A percentile compares a stretch with the other conserved stretches of the same genome.
phyloP scores from a whole-genome alignment of 2,797 vertebrate genomes.

The Limosa lapponica region DNA sequence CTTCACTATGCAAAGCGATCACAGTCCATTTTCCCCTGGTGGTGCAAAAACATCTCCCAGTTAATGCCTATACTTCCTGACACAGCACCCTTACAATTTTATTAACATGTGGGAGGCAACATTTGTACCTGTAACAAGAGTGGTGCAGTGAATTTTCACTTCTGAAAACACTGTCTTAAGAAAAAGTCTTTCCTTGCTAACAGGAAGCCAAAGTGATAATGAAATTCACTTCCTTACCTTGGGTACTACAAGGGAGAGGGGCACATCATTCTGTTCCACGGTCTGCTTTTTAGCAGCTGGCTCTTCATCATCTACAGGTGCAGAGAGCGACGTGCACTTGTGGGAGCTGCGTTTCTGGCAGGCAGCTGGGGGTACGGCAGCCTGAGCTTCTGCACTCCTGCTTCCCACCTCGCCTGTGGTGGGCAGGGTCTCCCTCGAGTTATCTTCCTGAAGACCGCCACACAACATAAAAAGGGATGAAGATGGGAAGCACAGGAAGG shows the following conservation, averaged over 20 bases:
- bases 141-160: neutral
- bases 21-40: neutral
- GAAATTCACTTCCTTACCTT: slow-evolving; percentile 71
- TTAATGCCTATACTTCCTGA: neutral
- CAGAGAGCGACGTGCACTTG: neutral
- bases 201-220: neutral
- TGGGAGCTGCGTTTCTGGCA: slow-evolving; percentile 66
- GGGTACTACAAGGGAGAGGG: slow-evolving; percentile 73
- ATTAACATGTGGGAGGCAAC: neutral
- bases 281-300: slow-evolving; percentile 71
- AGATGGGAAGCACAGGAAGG: slow-evolving; percentile 86
- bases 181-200: neutral
- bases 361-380: neutral
- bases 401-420: neutral
- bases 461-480: slow-evolving; percentile 88
- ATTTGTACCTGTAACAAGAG: neutral
- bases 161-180: neutral
- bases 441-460: slow-evolving; percentile 64
- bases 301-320: slow-evolving; percentile 22
- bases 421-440: neutral
- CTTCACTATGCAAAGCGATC: neutral
- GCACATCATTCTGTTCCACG: slow-evolving; percentile 48
- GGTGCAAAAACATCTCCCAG: neutral
- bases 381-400: slow-evolving; percentile 25
- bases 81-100: neutral